Evolutionary conservation across 1,140 invertebrate species (phyloP), one percentile per base, ranked within the genome.

Genomic region (Drosophila parabipectinata): DNA sequence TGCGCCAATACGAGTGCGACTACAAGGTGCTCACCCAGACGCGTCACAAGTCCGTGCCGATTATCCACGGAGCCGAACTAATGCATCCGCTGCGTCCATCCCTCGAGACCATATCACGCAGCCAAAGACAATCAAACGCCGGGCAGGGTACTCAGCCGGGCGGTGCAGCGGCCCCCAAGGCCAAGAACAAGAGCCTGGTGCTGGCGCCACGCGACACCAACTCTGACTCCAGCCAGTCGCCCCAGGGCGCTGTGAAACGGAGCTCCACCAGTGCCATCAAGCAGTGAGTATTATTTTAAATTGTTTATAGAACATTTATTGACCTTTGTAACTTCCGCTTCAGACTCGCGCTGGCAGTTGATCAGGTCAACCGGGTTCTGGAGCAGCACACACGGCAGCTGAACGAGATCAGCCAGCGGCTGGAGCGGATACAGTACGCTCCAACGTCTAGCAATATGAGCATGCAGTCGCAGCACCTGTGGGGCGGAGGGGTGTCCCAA

Each of bases 1-100:
- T 97, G 4, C 93, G 95, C 41, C 96, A 97, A 91, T 98, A 95
- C 81, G 97, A 98, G 89, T 92, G 94, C 59, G 94, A 96, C 64
- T 96, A 94, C 82, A 92, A 94, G 55, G 94, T 97, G 14, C 93
- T 94, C 60, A 96, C 96, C 21, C 94, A 96, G 90, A 96, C 95
- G 8, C 93, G 94, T 44, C 95, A 96, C 90, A 94, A 94, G 73
- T 95, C 95, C 47, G 95, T 95, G 54, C 66, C 80, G 62, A 94
- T 95, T 76, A 94, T 95, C 80, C 92, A 62, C 4, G 48, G 94
- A 41, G 93, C 94, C 51, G 93, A 94, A 26, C 94, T 94, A 76
- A 94, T 95, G 32, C 75, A 74, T 53, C 62, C 72, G 3, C 24
- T 63, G 48, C 77, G 77, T 4, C 10, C 32, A 39, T 44, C 61